A percentile compares a stretch with the other conserved stretches of the same genome.
Conservation (phyloP, 2,113 vertebrate species). For the Pipa parva region DNA sequence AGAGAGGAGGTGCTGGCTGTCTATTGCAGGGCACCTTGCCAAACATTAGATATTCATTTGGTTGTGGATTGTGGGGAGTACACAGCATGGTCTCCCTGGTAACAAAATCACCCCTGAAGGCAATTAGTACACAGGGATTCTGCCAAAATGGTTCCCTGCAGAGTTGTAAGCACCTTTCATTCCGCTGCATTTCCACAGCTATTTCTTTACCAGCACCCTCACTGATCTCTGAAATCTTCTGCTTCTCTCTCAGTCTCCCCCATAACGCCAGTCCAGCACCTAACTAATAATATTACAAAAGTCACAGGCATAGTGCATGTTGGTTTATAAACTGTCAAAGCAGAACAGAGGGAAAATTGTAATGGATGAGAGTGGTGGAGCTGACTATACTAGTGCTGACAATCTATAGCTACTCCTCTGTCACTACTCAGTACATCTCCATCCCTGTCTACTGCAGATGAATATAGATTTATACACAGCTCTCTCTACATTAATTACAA, state of each 20-base stretch:
- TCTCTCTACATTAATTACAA: too few species aligned
- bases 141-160: slow-evolving; percentile 20
- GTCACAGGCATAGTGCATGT: too few species aligned
- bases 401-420: too few species aligned
- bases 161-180: slow-evolving; percentile 10
- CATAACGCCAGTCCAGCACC: too few species aligned
- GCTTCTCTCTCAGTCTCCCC: background rate
- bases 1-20: slow-evolving; percentile 2
- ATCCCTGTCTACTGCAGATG: too few species aligned
- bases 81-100: slow-evolving; percentile 29
- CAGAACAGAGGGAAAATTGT: too few species aligned
- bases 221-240: background rate
- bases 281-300: too few species aligned
- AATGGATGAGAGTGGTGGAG: too few species aligned
- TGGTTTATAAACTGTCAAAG: too few species aligned
- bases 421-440: too few species aligned
- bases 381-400: too few species aligned
- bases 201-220: background rate
- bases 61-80: slow-evolving; percentile 21
- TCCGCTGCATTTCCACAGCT: background rate
- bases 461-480: too few species aligned
- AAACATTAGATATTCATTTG: slow-evolving; percentile 23
- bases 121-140: slow-evolving; percentile 2
- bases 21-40: slow-evolving; percentile 33
- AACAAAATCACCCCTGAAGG: slow-evolving; percentile 21